phyloP scores from a whole-genome alignment of 2,888 invertebrate species.

The Metacarcinus magister region DNA sequence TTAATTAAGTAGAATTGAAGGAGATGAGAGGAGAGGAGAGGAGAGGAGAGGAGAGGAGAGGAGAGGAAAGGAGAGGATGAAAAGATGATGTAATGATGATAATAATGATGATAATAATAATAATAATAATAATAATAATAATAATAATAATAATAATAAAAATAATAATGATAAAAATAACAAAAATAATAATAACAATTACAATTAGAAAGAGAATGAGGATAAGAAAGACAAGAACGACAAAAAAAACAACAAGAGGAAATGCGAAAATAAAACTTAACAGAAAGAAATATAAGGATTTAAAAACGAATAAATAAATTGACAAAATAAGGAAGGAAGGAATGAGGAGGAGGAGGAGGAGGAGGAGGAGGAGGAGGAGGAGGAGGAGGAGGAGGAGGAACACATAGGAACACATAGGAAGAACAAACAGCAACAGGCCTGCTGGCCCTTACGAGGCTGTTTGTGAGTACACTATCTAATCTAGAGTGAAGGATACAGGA shows the following conservation, averaged over 20 bases:
- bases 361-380: too few relatives aligned
- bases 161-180: not conserved
- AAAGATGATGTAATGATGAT: not conserved
- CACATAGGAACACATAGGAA: too few relatives aligned
- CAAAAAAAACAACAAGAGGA: too few relatives aligned
- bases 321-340: not conserved
- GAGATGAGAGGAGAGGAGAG: not conserved
- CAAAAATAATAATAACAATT: not conserved
- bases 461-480: too few relatives aligned
- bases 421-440: too few relatives aligned
- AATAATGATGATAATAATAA: constrained; percentile 46
- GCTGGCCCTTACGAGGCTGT: too few relatives aligned
- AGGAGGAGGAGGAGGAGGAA: too few relatives aligned
- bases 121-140: constrained; percentile 50
- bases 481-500: too few relatives aligned
- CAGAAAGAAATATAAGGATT: too few relatives aligned
- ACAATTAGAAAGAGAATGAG: not conserved
- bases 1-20: not conserved
- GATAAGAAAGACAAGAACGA: not conserved
- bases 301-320: not conserved
- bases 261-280: too few relatives aligned
- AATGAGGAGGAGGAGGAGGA: too few relatives aligned
- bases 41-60: not conserved
- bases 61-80: not conserved
- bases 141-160: constrained; percentile 44